phyloP scores from a whole-genome alignment of 2,888 invertebrate genomes.

The Lucinisca nassula region DNA sequence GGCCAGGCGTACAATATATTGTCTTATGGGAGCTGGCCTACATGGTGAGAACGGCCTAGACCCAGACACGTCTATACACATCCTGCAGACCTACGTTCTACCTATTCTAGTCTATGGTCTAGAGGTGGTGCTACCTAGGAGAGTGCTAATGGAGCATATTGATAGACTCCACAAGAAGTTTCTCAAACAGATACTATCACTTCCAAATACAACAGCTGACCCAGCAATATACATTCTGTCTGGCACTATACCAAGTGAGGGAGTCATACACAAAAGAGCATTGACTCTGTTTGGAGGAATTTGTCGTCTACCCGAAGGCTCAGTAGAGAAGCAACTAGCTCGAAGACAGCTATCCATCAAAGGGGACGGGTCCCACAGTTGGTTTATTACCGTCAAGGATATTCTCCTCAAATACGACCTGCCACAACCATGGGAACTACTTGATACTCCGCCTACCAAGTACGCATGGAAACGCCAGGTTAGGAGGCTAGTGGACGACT shows the following conservation, averaged over 20 bases:
- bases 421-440: not conserved
- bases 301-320: not conserved
- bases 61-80: constrained; percentile 1
- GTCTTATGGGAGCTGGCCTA: not conserved
- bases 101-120: constrained; percentile 1
- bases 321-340: not conserved
- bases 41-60: not conserved
- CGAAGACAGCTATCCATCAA: not conserved
- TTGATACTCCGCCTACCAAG: not conserved
- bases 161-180: not conserved
- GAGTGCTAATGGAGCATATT: not conserved
- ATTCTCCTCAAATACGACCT: not conserved
- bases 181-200: not conserved
- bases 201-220: not conserved
- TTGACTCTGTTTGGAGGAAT: not conserved
- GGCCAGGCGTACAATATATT: not conserved
- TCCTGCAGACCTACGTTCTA: not conserved
- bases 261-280: not conserved
- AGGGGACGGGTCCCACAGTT: not conserved
- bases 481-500: not conserved
- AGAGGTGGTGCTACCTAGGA: not conserved
- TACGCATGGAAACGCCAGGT: not conserved
- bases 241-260: too few relatives aligned
- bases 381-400: not conserved
- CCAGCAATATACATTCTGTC: not conserved